Evolutionary conservation across 2,113 vertebrate genomes (phyloP).

Genomic region (Semicossyphus pulcher): DNA sequence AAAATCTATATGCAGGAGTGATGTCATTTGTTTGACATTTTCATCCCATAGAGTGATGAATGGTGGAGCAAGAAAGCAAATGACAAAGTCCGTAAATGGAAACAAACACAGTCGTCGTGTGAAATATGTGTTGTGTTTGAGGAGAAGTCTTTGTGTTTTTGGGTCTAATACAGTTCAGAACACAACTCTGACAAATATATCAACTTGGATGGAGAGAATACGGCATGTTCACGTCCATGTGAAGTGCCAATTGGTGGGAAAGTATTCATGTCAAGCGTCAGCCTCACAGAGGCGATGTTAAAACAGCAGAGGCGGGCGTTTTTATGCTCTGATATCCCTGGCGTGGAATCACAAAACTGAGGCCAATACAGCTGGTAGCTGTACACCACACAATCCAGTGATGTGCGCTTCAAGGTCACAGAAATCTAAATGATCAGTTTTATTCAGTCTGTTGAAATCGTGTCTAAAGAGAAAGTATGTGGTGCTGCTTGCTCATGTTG

Average conservation of each 20-base stretch:
- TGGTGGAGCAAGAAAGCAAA: constrained; percentile 58
- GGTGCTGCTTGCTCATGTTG: neutral
- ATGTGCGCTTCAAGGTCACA: constrained; percentile 21
- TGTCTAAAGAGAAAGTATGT: neutral
- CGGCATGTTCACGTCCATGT: neutral
- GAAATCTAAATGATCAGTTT: neutral
- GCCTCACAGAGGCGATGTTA: neutral
- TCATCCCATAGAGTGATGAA: constrained; percentile 68
- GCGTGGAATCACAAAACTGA: constrained; percentile 12
- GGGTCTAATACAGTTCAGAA: constrained; percentile 5
- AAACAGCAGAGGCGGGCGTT: neutral
- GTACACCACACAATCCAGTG: neutral
- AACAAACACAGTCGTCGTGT: constrained; percentile 38
- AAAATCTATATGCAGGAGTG: constrained; percentile 75
- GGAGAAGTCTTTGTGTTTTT: neutral
- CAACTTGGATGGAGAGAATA: constrained; percentile 19
- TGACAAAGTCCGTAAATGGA: constrained; percentile 46
- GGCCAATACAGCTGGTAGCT: constrained; percentile 21
- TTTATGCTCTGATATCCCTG: constrained; percentile 22
- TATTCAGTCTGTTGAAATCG: neutral
- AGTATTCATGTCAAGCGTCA: neutral
- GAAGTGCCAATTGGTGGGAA: constrained; percentile 1
- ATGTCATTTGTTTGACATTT: constrained; percentile 81
- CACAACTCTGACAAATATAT: constrained; percentile 12
- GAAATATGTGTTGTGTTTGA: constrained; percentile 28